Percentiles rank a stretch among this genome's conserved stretches.
These are phyloP conservation scores for Pluvianellus socialis DNA, from an alignment of 2,113 vertebrate species.

Conservation along the genomic window DNA sequence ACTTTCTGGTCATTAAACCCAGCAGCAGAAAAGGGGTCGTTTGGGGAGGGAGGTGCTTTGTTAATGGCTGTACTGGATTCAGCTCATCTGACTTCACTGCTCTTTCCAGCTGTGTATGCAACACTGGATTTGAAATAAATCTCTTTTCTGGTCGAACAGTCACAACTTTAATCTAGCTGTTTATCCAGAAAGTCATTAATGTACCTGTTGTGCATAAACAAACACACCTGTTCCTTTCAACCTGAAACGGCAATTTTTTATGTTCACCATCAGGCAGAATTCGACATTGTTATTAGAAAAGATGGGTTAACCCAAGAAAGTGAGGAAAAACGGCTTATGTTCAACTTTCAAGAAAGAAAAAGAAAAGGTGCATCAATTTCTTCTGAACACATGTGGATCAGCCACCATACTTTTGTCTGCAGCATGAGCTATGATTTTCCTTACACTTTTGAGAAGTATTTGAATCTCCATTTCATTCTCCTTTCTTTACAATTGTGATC, in stretches of 20 bases:
- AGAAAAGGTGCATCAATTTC: constrained; percentile 41
- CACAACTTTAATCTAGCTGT: background rate
- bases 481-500: background rate
- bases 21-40: background rate
- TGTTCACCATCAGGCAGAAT: constrained; percentile 63
- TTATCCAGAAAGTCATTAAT: background rate
- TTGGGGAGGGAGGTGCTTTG: background rate
- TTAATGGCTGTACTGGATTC: background rate
- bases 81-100: background rate
- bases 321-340: constrained; percentile 35
- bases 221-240: background rate
- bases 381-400: constrained; percentile 33
- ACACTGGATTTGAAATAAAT: background rate
- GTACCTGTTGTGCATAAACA: constrained; percentile 17
- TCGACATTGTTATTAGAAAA: constrained; percentile 54
- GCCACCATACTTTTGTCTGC: constrained; percentile 39
- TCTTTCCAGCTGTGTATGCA: background rate
- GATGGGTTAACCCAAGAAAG: constrained; percentile 43
- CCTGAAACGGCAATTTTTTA: constrained; percentile 51
- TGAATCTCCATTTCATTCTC: constrained; percentile 42
- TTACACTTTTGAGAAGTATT: constrained; percentile 23
- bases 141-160: background rate
- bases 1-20: background rate
- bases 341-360: constrained; percentile 38
- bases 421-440: constrained; percentile 47